These are phyloP conservation scores for Acyrthosiphon pisum DNA, from an alignment of 1,140 invertebrate genomes.

Conservation along the genomic window DNA sequence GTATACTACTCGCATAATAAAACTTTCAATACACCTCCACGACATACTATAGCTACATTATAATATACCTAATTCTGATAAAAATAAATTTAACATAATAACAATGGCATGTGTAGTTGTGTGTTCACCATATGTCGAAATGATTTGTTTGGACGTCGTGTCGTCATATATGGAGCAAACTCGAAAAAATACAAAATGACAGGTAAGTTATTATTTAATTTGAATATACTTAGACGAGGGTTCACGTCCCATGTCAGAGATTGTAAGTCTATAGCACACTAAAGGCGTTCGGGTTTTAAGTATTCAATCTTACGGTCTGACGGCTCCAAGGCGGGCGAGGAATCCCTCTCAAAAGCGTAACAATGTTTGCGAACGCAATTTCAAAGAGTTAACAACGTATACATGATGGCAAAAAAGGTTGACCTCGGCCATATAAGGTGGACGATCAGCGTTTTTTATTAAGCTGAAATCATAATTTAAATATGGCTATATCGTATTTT, in stretches of 20 bases:
- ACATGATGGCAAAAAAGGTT: neutral
- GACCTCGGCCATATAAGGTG: neutral
- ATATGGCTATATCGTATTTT: neutral
- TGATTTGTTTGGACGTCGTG: neutral
- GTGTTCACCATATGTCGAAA: neutral
- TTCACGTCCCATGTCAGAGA: neutral
- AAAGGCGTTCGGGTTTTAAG: neutral
- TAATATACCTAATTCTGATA: neutral
- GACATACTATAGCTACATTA: neutral
- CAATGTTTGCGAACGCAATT: neutral
- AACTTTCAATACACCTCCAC: neutral
- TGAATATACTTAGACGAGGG: constrained; percentile 2
- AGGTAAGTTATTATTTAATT: constrained; percentile 16
- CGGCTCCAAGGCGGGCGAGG: neutral
- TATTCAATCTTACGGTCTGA: constrained; percentile 5
- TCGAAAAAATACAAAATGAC: neutral
- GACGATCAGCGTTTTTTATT: neutral
- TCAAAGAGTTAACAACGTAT: neutral
- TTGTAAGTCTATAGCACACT: neutral
- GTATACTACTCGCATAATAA: too few species aligned
- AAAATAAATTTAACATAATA: neutral
- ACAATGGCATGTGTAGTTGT: neutral
- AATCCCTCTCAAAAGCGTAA: neutral
- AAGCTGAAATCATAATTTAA: neutral
- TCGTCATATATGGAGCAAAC: neutral